Base-by-base conservation (phyloP, 2,888 invertebrate species). In the Chrysolina americana region DNA sequence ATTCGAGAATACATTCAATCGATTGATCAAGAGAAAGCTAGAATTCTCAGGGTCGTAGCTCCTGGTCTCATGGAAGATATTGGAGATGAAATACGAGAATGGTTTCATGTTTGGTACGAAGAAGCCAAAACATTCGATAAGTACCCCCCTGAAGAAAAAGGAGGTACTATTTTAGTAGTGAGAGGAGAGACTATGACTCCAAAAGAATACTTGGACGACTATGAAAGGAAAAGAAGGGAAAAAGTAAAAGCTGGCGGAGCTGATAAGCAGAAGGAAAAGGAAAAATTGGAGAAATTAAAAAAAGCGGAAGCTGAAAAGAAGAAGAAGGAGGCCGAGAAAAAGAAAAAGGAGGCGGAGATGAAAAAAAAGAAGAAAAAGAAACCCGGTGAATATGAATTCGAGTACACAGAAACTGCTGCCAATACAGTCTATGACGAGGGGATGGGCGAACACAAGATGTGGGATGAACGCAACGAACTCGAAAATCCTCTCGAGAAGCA, bases 41-140 rank as follows among this genome's bases (percentile, higher is more conserved):
- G 89, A 19, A 87, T 91, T 21, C 82, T 92, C 21, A 85, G 87
- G 77, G 87, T 91, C 3, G 87, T 90, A 65, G 89, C 89, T 81
- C 91, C 91, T 6, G 89, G 91, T 48, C 89, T 95, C 77, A 91
- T 93, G 87, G 95, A 95, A 83, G 93, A 93, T 80, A 93, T 95
- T 85, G 91, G 92, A 50, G 93, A 92, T 77, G 94, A 95, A 89
- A 91, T 96, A 72, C 89, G 93, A 73, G 91, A 92, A 82, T 95
- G 95, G 95, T 93, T 94, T 83, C 85, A 89, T 64, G 88, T 91
- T 70, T 94, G 93, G 93, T 92, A 93, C 87, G 86, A 87, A 53
- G 85, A 86, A 73, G 85, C 89, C 0, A 89, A 89, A 36, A 87
- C 89, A 65, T 94, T 95, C 84, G 95, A 95, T 76, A 92, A 92